Base-by-base conservation (phyloP, 2,113 vertebrate genomes). In the Coracopsis vasa region DNA sequence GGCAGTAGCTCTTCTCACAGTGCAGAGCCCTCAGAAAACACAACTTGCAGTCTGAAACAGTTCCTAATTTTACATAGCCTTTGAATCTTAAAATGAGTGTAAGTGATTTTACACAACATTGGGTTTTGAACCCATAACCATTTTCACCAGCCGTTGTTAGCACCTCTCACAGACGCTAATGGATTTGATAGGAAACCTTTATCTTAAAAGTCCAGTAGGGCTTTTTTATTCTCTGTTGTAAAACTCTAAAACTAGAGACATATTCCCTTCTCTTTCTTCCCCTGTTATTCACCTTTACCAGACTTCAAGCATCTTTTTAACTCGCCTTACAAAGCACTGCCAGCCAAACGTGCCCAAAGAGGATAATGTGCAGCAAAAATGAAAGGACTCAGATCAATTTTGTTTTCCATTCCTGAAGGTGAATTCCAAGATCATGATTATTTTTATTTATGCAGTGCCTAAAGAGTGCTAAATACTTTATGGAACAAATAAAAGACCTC, bases 391-490 rank as follows among this genome's bases (percentile, higher is more conserved):
- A 1, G 69, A 82, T 44, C 39, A 81, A 7, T 58, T 56, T 61
- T 94, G 89, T 95, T 94, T 91, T 92, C 86, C 77, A 92, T 96
- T 97, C 92, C 86, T 96, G 92, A 95, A 96, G 95, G 95, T 96
- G 95, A 96, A 96, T 96, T 92, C 91, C 83, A 92, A 95, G 92
- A 95, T 95, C 42, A 3, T 31, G 50, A 90, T 96, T 93, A 96
- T 97, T 97, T 95, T 94, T 97, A 96, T 96, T 97, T 97, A 91
- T 92, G 85, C 70, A 72, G 77, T 69, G 44, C 77, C 86, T 97
- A 96, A 97, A 97, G 88, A 94, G 90, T 94, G 73, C 94, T 91
- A 96, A 96, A 91, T 94, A 71, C 96, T 96, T 97, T 89, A 94
- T 92, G 80, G 86, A 96, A 96, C 88, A 96, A 96, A 96, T 96